A percentile compares a stretch with the other conserved stretches of the same genome.
Conservation (phyloP, 2,113 vertebrate species). For the Lasiurus cinereus region DNA sequence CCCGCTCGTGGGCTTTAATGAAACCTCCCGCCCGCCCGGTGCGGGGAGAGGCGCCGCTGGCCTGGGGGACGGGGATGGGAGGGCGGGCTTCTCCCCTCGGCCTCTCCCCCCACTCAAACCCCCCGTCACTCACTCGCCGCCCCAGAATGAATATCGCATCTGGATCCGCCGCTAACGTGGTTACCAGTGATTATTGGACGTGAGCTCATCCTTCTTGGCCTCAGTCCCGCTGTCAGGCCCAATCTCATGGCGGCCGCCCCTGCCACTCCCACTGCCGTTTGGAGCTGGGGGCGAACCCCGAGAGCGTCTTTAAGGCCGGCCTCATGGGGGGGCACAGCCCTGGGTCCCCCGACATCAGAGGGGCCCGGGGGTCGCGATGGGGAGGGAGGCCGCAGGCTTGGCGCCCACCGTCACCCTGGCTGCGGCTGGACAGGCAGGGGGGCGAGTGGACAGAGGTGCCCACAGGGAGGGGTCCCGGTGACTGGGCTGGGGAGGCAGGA, state of each 20-base stretch:
- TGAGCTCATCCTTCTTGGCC: conserved; percentile 97
- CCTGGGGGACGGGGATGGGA: conserved; percentile 89
- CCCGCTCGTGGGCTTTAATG: too few species aligned
- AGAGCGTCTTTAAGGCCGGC: conserved; percentile 90
- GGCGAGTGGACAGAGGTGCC: conserved; percentile 46
- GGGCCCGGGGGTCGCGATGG: conserved; percentile 79
- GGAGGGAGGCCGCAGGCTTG: conserved; percentile 51
- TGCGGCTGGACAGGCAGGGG: conserved; percentile 73
- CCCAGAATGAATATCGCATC: conserved; percentile 99
- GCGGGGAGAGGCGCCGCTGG: too few species aligned
- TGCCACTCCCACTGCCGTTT: conserved; percentile 91
- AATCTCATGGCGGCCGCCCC: conserved; percentile 87
- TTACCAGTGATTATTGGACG: conserved; percentile 99
- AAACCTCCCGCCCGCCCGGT: too few species aligned
- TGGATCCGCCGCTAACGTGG: conserved; percentile 98
- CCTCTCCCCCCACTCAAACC: too few species aligned
- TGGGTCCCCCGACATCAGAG: conserved; percentile 92
- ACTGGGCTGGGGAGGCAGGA: too few species aligned
- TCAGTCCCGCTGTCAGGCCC: conserved; percentile 94
- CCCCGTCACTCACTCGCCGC: conserved; percentile 93
- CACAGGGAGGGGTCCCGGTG: too few species aligned
- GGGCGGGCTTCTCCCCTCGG: conserved; percentile 92
- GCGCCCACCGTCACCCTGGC: conserved; percentile 72
- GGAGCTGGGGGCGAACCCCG: conserved; percentile 93
- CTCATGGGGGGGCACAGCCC: conserved; percentile 85